Base-by-base conservation (phyloP, 2,797 vertebrate species). In the Alca torda region DNA sequence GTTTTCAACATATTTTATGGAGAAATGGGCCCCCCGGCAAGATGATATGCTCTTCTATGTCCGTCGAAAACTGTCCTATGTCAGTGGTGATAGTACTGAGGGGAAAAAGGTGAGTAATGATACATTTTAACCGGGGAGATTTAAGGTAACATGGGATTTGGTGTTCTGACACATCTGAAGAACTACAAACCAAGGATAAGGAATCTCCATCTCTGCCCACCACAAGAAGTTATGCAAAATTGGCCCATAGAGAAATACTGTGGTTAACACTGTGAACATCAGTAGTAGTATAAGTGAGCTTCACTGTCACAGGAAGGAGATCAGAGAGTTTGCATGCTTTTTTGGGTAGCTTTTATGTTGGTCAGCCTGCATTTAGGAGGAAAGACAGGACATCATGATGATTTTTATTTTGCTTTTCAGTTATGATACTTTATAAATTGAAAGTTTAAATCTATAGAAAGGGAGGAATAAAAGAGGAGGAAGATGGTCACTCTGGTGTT, bases 1-100 rank as follows among this genome's bases (percentile, higher is more conserved):
- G 99, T 99, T 99, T 96, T 99, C 99, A 51, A 99, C 99, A 0
- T 99, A 99, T 89, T 99, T 99, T 96, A 99, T 99, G 99, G 99
- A 99, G 98, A 99, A 99, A 82, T 98, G 98, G 98, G 98, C 99
- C 0, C 99, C 99, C 0, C 98, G 99, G 11, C 99, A 99, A 97
- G 99, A 99, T 0, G 99, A 99, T 92, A 99, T 99, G 99, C 98
- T 99, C 14, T 99, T 99, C 98, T 99, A 99, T 0, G 99, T 99
- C 64, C 99, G 99, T 16, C 98, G 99, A 87, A 99, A 99, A 45
- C 98, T 98, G 10, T 96, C 99, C 8, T 99, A 98, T 6, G 95
- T 97, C 23, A 78, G 96, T 15, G 93, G 98, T 1, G 98, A 99
- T 72, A 95, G 97, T 74, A 60, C 84, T 0, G 99, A 99, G 5